A percentile compares a stretch with the other conserved stretches of the same genome.
phyloP scores from a whole-genome alignment of 1,140 invertebrate species.

The Drosophila sproati region DNA sequence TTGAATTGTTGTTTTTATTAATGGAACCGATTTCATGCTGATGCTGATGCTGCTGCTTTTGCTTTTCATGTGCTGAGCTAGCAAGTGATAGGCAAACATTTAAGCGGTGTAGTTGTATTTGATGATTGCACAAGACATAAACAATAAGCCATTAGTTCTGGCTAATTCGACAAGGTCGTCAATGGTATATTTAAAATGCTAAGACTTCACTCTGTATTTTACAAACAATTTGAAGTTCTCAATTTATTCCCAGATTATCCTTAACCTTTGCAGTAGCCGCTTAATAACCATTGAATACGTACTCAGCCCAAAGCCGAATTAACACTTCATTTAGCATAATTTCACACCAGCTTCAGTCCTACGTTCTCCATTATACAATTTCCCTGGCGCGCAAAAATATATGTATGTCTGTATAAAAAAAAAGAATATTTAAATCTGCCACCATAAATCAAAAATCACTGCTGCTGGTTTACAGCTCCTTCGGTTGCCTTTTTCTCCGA shows the following conservation, averaged over 20 bases:
- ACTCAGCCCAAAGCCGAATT: slow-evolving; percentile 38
- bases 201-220: too few species aligned
- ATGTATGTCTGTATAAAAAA: neutral
- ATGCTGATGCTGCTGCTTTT: slow-evolving; percentile 8
- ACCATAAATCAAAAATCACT: slow-evolving; percentile 76
- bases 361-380: slow-evolving; percentile 43
- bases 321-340: slow-evolving; percentile 78
- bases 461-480: slow-evolving; percentile 39
- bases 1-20: slow-evolving; percentile 39
- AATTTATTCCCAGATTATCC: too few species aligned
- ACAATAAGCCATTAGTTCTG: slow-evolving; percentile 18
- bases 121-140: slow-evolving; percentile 47
- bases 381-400: slow-evolving; percentile 5
- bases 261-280: neutral
- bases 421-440: slow-evolving; percentile 26
- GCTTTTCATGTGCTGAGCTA: slow-evolving; percentile 23
- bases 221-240: too few species aligned
- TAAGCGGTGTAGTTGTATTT: slow-evolving; percentile 15
- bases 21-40: slow-evolving; percentile 34
- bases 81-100: slow-evolving; percentile 28
- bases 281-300: neutral
- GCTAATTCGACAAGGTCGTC: slow-evolving; percentile 32
- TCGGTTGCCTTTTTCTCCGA: slow-evolving; percentile 16
- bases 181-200: neutral
- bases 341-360: slow-evolving; percentile 53